A percentile compares a stretch with the other conserved stretches of the same genome.
These are phyloP conservation scores for Luidia sarsii DNA, from an alignment of 53 echinoderm and acorn worm species.

Conservation along the genomic window DNA sequence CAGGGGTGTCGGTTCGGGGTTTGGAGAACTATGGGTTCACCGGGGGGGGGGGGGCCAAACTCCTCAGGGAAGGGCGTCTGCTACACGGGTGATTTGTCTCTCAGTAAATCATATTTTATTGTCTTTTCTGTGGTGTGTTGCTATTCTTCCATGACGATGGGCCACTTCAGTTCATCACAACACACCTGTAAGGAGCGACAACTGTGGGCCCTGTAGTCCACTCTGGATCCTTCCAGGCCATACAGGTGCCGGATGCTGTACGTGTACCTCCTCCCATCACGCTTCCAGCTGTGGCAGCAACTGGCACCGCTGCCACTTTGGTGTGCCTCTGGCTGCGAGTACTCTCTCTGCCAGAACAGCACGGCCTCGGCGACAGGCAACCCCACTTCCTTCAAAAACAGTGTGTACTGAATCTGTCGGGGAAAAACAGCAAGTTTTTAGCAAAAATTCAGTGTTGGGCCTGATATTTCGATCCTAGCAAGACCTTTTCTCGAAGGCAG, in stretches of 20 bases:
- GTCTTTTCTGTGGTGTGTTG: too few species aligned
- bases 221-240: slow-evolving; percentile 90
- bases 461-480: too few species aligned
- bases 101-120: too few species aligned
- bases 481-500: too few species aligned
- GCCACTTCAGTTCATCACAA: not conserved
- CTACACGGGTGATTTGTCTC: too few species aligned
- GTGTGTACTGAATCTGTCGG: slow-evolving; percentile 88
- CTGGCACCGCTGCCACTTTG: slow-evolving; percentile 55
- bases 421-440: not conserved
- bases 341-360: slow-evolving; percentile 81
- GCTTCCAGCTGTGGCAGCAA: slow-evolving; percentile 75
- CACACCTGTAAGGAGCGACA: slow-evolving; percentile 85
- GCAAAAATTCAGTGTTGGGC: too few species aligned
- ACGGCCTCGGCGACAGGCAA: slow-evolving; percentile 83
- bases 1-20: too few species aligned
- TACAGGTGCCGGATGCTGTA: slow-evolving; percentile 95
- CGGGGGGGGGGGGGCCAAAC: too few species aligned
- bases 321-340: slow-evolving; percentile 53
- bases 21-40: too few species aligned
- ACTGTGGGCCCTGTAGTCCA: slow-evolving; percentile 84
- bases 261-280: slow-evolving; percentile 77
- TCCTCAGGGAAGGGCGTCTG: too few species aligned
- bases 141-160: not conserved
- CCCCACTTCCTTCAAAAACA: slow-evolving; percentile 89